Percentiles rank a stretch among this genome's conserved stretches.
These are phyloP conservation scores for Psix sp. DNA, from an alignment of 1,140 invertebrate species.

Conservation along the genomic window DNA sequence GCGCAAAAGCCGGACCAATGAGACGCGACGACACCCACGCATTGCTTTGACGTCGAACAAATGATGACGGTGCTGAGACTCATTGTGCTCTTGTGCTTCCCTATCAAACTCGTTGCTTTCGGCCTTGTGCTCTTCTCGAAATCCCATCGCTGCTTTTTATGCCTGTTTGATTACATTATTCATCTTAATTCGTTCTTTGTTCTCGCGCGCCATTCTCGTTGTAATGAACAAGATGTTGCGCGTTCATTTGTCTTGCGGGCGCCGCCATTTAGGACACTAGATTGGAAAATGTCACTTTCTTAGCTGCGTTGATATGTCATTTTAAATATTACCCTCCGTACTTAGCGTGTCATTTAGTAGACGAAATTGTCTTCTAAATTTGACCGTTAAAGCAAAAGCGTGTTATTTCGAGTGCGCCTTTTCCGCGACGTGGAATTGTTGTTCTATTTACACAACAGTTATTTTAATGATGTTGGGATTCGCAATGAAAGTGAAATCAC, in stretches of 20 bases:
- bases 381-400: too few relatives aligned
- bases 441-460: too few relatives aligned
- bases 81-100: slow-evolving; percentile 22
- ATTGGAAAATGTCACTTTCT: slow-evolving; percentile 49
- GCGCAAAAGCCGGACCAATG: slow-evolving; percentile 42
- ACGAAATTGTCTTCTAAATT: too few relatives aligned
- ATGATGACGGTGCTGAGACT: slow-evolving; percentile 52
- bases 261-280: slow-evolving; percentile 28
- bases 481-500: too few relatives aligned
- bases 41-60: slow-evolving; percentile 50
- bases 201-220: slow-evolving; percentile 31
- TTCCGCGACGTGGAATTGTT: too few relatives aligned
- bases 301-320: slow-evolving; percentile 49
- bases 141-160: slow-evolving; percentile 25
- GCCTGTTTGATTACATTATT: slow-evolving; percentile 38
- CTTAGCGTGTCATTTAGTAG: too few relatives aligned
- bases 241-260: slow-evolving; percentile 36
- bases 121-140: slow-evolving; percentile 16
- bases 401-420: too few relatives aligned
- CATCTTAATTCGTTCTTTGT: slow-evolving; percentile 43
- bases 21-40: slow-evolving; percentile 52
- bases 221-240: slow-evolving; percentile 32
- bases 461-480: too few relatives aligned
- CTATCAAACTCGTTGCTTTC: slow-evolving; percentile 4
- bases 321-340: slow-evolving; percentile 53